Conservation (phyloP, 2,113 vertebrate genomes). For the Peromyscus leucopus region DNA sequence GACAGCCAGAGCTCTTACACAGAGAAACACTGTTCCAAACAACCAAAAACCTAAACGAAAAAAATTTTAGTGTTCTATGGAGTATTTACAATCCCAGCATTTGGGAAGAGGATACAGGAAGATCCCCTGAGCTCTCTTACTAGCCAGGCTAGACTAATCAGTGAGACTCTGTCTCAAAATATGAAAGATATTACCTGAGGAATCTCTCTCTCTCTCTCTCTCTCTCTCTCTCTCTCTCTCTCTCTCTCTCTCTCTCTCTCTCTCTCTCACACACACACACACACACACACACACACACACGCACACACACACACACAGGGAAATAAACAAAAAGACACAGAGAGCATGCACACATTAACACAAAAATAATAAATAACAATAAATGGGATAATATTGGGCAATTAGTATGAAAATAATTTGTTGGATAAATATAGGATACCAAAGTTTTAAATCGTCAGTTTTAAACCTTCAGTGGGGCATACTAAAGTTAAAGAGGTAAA, state of each 20-base stretch:
- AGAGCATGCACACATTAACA: neutral
- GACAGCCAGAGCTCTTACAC: neutral
- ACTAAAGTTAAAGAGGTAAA: neutral
- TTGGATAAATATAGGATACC: neutral
- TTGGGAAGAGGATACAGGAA: fast-evolving
- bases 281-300: neutral
- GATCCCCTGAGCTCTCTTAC: neutral
- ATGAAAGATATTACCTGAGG: neutral
- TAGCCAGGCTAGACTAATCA: neutral
- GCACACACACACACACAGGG: neutral
- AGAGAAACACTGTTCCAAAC: neutral
- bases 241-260: too few relatives aligned
- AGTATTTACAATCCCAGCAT: neutral
- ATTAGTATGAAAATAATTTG: neutral
- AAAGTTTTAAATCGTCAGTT: neutral
- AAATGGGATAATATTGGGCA: neutral
- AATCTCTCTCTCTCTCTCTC: too few relatives aligned
- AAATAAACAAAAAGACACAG: neutral
- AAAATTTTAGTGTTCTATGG: neutral
- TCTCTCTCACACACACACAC: neutral
- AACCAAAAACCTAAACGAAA: neutral
- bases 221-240: too few relatives aligned
- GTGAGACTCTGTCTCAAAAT: neutral
- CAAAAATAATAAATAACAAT: neutral
- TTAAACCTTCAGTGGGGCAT: neutral